Evolutionary conservation across 92 coral and sea anemone genomes (phyloP).

Genomic region (Porites lobata): DNA sequence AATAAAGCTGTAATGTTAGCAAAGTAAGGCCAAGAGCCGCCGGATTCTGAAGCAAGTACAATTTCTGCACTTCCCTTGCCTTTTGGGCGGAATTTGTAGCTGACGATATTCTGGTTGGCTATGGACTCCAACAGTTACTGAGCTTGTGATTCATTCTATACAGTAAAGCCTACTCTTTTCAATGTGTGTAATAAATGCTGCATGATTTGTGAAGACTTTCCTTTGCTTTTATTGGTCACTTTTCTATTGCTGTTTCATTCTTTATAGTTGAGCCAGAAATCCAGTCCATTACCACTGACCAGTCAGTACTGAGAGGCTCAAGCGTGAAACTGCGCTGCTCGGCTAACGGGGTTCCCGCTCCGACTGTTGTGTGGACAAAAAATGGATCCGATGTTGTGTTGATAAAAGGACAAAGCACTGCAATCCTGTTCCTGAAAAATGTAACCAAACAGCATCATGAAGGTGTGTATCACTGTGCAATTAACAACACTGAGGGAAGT

Average conservation of each 20-base stretch:
- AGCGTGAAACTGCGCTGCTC: slow-evolving; percentile 10
- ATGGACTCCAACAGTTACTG: too few relatives aligned
- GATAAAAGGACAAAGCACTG: not conserved
- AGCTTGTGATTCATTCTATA: too few relatives aligned
- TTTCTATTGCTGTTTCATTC: not conserved
- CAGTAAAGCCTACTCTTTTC: too few relatives aligned
- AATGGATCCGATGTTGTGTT: not conserved
- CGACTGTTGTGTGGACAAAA: slow-evolving; percentile 21
- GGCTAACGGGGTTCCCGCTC: slow-evolving; percentile 14
- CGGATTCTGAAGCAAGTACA: too few relatives aligned
- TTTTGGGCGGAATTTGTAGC: too few relatives aligned
- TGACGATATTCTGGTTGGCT: too few relatives aligned
- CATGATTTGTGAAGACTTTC: too few relatives aligned
- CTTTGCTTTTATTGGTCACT: not conserved
- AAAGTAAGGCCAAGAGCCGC: too few relatives aligned
- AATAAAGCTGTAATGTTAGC: too few relatives aligned
- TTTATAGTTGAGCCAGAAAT: not conserved
- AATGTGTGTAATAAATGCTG: too few relatives aligned
- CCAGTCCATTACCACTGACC: not conserved
- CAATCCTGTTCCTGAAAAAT: not conserved
- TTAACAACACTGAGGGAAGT: slow-evolving; percentile 1
- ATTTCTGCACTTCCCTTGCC: too few relatives aligned
- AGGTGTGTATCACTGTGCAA: slow-evolving; percentile 10
- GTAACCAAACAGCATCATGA: not conserved
- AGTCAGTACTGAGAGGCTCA: slow-evolving; percentile 5